Base-by-base conservation (phyloP, 2,797 vertebrate genomes). In the Acipenser oxyrinchus region DNA sequence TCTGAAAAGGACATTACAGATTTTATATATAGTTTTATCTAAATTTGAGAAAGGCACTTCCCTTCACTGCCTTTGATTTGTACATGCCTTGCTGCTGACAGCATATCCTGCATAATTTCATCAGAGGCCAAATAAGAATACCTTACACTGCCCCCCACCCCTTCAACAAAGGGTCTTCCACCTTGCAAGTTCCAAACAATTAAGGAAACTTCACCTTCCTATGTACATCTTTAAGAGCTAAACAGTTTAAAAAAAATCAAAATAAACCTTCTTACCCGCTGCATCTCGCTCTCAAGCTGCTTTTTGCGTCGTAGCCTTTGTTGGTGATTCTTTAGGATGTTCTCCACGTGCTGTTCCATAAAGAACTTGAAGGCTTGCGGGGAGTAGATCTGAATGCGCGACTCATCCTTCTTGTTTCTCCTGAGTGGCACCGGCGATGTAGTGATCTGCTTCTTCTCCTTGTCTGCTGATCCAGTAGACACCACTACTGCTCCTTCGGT, bases 331-430 rank as follows among this genome's bases (percentile, higher is more conserved):
- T 99, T 99, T 0, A 99, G 87, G 74, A 99, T 91, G 72, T 99
- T 99, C 83, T 99, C 97, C 71, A 99, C 95, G 0, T 99, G 97
- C 57, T 99, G 97, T 72, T 99, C 97, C 97, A 99, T 99, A 70
- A 96, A 99, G 82, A 99, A 99, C 80, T 99, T 98, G 78, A 99
- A 99, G 23, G 97, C 97, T 78, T 99, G 95, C 1, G 96, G 94
- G 6, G 97, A 98, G 53, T 98, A 99, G 67, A 93, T 89, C 0
- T 94, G 91, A 57, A 99, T 84, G n/a, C 94, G 86, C 69, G 89
- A 93, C 73, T 98, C 94, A 49, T 97, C 96, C 60, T 91, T 93
- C 79, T 95, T 96, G 80, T 91, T 93, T 66, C 93, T 94, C 49
- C 97, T 89, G 65, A 98, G 92, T 0, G 96, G 96, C 69, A 99